Evolutionary conservation across 2,113 vertebrate species (phyloP).

Genomic region (Pseudorasbora parva): DNA sequence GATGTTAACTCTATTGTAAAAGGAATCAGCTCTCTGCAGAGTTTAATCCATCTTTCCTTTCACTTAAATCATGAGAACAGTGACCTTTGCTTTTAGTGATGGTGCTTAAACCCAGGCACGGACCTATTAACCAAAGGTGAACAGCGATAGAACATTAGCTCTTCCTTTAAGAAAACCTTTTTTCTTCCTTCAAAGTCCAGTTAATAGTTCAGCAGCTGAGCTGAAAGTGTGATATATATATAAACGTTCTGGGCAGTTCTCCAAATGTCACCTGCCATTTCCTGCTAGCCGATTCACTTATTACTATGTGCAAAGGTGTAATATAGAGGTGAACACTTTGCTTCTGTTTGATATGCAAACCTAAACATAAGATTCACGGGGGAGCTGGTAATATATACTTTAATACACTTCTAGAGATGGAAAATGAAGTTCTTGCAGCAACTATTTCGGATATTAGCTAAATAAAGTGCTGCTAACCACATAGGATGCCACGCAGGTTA

Average conservation of each 20-base stretch:
- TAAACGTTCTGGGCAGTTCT: slow-evolving; percentile 54
- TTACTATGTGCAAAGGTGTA: slow-evolving; percentile 41
- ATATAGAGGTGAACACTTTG: slow-evolving; percentile 53
- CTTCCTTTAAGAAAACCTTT: slow-evolving; percentile 28
- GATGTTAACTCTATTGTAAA: neutral
- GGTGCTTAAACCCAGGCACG: slow-evolving; percentile 25
- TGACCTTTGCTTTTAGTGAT: slow-evolving; percentile 46
- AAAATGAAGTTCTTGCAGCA: slow-evolving; percentile 43
- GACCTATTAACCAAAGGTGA: slow-evolving; percentile 32
- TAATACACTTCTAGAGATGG: slow-evolving; percentile 51
- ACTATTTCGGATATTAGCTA: slow-evolving; percentile 34
- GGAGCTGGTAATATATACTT: slow-evolving; percentile 56
- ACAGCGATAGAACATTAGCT: slow-evolving; percentile 22
- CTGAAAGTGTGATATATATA: slow-evolving; percentile 55
- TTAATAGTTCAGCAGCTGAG: slow-evolving; percentile 33
- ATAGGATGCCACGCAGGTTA: neutral
- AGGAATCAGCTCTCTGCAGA: neutral
- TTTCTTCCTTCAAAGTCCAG: slow-evolving; percentile 28
- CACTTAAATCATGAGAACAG: slow-evolving; percentile 31
- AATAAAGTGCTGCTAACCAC: neutral
- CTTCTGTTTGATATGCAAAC: slow-evolving; percentile 60
- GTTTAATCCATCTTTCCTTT: slow-evolving; percentile 26
- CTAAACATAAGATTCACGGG: too few relatives aligned
- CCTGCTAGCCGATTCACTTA: slow-evolving; percentile 43
- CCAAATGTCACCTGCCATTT: slow-evolving; percentile 52